Conservation (phyloP, 2,113 vertebrate species). For the Indicator maculatus region DNA sequence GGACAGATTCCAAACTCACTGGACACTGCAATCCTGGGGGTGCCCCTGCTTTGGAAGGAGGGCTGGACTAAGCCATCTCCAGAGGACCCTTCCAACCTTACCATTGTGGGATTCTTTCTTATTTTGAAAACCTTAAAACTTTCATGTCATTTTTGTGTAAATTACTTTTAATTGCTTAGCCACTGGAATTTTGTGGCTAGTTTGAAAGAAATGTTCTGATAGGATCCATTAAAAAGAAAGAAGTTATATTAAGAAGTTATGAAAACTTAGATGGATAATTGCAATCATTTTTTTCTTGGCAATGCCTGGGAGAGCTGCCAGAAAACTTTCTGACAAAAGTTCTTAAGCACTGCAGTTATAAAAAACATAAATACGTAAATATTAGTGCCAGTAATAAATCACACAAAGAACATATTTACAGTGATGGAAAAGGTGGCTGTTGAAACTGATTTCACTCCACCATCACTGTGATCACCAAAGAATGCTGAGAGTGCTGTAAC, state of each 20-base stretch:
- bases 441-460: neutral
- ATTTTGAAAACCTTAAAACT: neutral
- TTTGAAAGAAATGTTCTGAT: neutral
- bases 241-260: neutral
- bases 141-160: neutral
- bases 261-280: slow-evolving; percentile 26
- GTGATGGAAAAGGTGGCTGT: neutral
- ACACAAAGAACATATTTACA: neutral
- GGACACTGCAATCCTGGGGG: too few relatives aligned
- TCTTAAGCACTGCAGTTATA: neutral
- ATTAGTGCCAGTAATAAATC: slow-evolving; percentile 10
- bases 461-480: neutral
- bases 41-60: too few relatives aligned
- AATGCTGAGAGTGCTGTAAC: neutral
- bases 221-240: neutral
- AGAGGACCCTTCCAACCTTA: too few relatives aligned
- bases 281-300: neutral
- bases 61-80: too few relatives aligned
- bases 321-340: neutral
- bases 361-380: slow-evolving; percentile 44
- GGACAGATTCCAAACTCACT: too few relatives aligned
- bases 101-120: neutral
- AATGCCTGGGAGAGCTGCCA: slow-evolving; percentile 44
- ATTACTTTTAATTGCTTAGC: neutral
- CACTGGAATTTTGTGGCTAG: neutral